Base-by-base conservation (phyloP, 2,797 vertebrate genomes). In the Scolopax bukidnonensis region DNA sequence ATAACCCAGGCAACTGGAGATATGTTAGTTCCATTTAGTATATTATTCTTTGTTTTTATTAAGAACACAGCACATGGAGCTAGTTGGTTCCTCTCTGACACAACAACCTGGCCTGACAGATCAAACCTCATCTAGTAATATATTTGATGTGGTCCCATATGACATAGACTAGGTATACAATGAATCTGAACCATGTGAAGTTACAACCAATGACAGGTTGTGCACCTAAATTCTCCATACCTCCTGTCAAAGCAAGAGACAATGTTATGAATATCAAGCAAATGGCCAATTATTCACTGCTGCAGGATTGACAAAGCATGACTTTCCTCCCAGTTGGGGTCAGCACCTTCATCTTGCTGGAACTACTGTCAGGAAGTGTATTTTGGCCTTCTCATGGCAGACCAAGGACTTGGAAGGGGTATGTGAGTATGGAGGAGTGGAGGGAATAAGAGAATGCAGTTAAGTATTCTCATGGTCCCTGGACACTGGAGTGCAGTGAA, bases 251-350 rank as follows among this genome's bases (percentile, higher is more conserved):
- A 78, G 54, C 36, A 82, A 43, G 19, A 89, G 38, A 65, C 5
- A 30, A 30, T 11, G 5, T 36, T 15, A 38, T 16, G 5, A 83
- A 33, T 40, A 82, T 40, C 43, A 76, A 63, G 24, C 14, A 63
- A 87, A 71, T 4, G 0, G 64, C 38, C 43, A 57, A 15, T 21
- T 45, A 23, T 32, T 78, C 0, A 0, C 43, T 82, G 40, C n/a
- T 73, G 47, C 59, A 79, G 38, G 45, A 76, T 1, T 84, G 33
- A 25, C 33, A 89, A 86, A 90, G 54, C 11, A 74, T 1, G 5
- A 7, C 25, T 33, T 78, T 28, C 23, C 10, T 90, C 20, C 16
- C 33, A 74, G 43, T 2, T 24, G 12, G 32, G 33, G 19, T 89
- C 64, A 45, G 64, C 45, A 89, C 9, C 16, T 80, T 68, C 41